These are phyloP conservation scores for Riparia riparia DNA, from an alignment of 2,113 vertebrate genomes.

Conservation along the genomic window DNA sequence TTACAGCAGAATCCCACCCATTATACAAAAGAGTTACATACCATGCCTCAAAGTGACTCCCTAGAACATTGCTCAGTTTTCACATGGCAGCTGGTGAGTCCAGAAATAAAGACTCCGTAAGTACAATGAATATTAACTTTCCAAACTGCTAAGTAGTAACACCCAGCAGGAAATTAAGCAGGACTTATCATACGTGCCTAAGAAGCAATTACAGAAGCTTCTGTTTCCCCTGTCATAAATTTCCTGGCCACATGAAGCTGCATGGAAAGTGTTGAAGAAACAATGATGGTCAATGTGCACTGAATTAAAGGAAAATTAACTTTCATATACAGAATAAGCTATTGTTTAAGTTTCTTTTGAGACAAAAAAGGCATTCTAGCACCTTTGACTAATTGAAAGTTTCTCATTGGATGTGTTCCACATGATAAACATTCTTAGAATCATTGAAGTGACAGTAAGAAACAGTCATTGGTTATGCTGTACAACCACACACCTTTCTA, in stretches of 20 bases:
- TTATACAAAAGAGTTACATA: background rate
- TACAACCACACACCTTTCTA: background rate
- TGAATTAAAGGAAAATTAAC: constrained; percentile 23
- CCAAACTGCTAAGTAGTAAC: background rate
- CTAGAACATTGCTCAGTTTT: background rate
- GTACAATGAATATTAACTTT: background rate
- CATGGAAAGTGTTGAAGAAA: background rate
- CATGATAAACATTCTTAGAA: background rate
- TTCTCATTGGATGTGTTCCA: background rate
- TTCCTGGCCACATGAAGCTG: background rate
- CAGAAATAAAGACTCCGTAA: background rate
- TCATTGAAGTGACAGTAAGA: background rate
- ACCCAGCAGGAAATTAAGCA: constrained; percentile 50
- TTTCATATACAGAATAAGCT: background rate
- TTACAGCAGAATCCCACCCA: background rate
- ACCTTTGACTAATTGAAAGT: background rate
- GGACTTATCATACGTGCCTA: constrained; percentile 16
- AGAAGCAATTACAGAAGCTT: constrained; percentile 32
- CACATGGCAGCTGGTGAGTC: background rate
- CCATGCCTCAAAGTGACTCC: background rate
- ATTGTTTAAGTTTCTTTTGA: background rate
- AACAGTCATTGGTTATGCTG: background rate
- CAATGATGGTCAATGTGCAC: background rate
- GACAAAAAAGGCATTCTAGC: background rate
- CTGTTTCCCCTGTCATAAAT: constrained; percentile 40